Percentiles rank a stretch among this genome's conserved stretches.
These are phyloP conservation scores for Cyprinodon brontotheroides DNA, from an alignment of 2,113 vertebrate genomes.

Conservation along the genomic window DNA sequence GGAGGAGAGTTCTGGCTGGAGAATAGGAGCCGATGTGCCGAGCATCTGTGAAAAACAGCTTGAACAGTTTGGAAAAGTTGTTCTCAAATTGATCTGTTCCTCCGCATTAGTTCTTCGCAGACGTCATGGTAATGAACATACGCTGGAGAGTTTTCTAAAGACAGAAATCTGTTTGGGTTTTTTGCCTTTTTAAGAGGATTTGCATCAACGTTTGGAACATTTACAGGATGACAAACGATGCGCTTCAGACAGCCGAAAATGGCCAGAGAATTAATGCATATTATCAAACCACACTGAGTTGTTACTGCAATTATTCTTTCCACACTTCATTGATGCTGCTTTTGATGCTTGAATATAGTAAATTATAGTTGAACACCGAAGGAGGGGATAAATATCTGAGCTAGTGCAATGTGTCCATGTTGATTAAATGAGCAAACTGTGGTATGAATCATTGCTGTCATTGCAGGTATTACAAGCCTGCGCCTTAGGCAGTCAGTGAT, in stretches of 20 bases:
- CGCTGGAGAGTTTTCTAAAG: background rate
- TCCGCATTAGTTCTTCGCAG: constrained; percentile 9
- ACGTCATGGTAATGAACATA: background rate
- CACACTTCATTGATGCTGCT: background rate
- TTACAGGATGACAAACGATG: background rate
- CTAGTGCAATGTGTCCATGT: background rate
- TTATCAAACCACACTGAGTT: constrained; percentile 4
- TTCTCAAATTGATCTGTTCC: background rate
- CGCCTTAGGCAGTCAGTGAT: constrained; percentile 32
- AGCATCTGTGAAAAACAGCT: constrained; percentile 21
- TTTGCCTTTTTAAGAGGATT: background rate
- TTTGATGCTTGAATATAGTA: constrained; percentile 8
- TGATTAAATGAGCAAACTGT: constrained; percentile 35
- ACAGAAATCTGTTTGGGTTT: background rate
- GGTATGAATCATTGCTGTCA: constrained; percentile 60
- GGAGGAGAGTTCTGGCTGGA: constrained; percentile 25
- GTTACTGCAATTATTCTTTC: constrained; percentile 17
- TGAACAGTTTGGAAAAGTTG: constrained; percentile 3
- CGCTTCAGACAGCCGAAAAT: constrained; percentile 7
- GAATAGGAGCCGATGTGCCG: constrained; percentile 3
- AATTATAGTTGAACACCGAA: constrained; percentile 33
- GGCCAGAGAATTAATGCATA: constrained; percentile 22
- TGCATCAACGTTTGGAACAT: constrained; percentile 1
- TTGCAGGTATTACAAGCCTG: constrained; percentile 57
- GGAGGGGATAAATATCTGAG: constrained; percentile 1